Percentiles rank a stretch among this genome's conserved stretches.
Evolutionary conservation across 2,113 vertebrate genomes (phyloP).

Genomic region (Bambusicola thoracicus): DNA sequence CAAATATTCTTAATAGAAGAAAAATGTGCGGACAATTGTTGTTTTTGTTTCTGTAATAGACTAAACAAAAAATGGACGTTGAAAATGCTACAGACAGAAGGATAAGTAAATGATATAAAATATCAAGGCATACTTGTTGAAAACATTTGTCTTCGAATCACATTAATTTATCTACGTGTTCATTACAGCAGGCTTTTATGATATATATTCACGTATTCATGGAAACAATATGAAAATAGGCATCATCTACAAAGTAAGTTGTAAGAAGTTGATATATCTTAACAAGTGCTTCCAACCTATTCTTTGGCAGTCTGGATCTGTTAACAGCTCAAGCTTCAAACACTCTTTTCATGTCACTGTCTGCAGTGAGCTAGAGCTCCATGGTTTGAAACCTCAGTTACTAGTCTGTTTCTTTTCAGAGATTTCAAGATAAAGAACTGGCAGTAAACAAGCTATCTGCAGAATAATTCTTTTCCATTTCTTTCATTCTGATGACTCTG

Average conservation of each 20-base stretch:
- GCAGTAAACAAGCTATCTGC: background rate
- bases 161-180: background rate
- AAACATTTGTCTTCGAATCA: background rate
- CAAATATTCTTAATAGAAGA: background rate
- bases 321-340: background rate
- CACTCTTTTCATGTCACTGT: background rate
- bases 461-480: background rate
- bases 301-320: background rate
- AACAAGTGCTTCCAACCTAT: background rate
- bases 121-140: background rate
- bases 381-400: background rate
- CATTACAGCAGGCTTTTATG: background rate
- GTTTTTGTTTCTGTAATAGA: background rate
- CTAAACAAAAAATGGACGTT: background rate
- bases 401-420: background rate
- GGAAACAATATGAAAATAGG: background rate
- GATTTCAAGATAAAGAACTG: background rate
- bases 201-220: background rate
- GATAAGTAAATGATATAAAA: background rate
- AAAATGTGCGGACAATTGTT: background rate
- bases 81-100: background rate
- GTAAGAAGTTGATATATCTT: background rate
- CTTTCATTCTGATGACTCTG: background rate
- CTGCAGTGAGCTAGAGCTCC: background rate
- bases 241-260: background rate